Conservation (phyloP, 2,888 invertebrate genomes). For the Hydrotaea diabolus region DNA sequence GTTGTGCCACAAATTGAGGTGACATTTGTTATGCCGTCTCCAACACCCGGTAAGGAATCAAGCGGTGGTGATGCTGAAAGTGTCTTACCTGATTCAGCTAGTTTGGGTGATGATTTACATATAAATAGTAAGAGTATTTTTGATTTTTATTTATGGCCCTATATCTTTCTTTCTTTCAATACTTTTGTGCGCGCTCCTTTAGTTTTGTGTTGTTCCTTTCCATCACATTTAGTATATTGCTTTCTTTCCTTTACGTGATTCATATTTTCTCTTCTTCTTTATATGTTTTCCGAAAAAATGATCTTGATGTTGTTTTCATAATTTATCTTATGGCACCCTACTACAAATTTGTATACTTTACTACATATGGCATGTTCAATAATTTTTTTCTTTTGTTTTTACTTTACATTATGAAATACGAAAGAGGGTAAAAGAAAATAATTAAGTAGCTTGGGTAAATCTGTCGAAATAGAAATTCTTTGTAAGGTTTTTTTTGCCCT, state of each 20-base stretch:
- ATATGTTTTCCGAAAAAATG: slow-evolving; percentile 6
- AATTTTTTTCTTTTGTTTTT: not conserved
- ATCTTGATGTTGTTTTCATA: slow-evolving; percentile 57
- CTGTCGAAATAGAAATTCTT: no score
- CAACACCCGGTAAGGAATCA: slow-evolving; percentile 92
- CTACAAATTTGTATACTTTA: slow-evolving; percentile 38
- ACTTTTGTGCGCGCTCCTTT: slow-evolving; percentile 37
- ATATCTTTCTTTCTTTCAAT: slow-evolving; percentile 32
- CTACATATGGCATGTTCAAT: slow-evolving; percentile 58
- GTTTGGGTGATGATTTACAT: slow-evolving; percentile 88
- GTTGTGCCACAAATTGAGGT: slow-evolving; percentile 93
- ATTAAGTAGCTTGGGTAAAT: no score
- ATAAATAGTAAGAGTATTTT: slow-evolving; percentile 83
- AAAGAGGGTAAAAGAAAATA: not conserved
- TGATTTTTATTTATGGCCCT: slow-evolving; percentile 72
- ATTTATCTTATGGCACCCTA: slow-evolving; percentile 43
- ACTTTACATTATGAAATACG: not conserved
- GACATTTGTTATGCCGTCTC: slow-evolving; percentile 92
- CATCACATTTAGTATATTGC: not conserved
- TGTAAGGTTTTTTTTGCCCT: no score
- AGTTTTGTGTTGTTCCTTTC: slow-evolving; percentile 21
- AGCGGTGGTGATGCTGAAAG: slow-evolving; percentile 92
- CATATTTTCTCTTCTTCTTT: slow-evolving; percentile 18
- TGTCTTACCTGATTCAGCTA: slow-evolving; percentile 91
- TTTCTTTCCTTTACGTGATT: not conserved